Conservation (phyloP, 2,888 invertebrate species). For the Invenusta paracnida region DNA sequence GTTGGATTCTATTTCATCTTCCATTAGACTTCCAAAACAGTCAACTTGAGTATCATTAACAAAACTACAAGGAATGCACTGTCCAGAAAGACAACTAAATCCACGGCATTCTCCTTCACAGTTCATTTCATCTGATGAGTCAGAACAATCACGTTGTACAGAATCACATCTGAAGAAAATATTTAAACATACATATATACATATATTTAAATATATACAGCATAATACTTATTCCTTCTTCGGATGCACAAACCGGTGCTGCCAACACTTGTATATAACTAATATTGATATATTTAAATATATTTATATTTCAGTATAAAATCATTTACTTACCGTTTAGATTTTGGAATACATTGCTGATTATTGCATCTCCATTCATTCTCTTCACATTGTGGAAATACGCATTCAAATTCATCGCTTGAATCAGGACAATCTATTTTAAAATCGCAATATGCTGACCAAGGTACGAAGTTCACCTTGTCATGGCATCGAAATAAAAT, state of each 20-base stretch:
- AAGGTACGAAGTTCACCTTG: neutral
- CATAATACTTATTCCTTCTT: no score
- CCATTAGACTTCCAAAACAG: constrained; percentile 39
- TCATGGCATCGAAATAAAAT: neutral
- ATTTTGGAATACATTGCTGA: neutral
- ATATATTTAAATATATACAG: no score
- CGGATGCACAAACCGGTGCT: no score
- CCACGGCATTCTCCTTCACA: constrained; percentile 26
- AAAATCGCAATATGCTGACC: neutral
- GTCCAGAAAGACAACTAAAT: constrained; percentile 31
- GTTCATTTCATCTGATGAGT: constrained; percentile 36
- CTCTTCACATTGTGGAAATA: neutral
- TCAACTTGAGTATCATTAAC: constrained; percentile 40
- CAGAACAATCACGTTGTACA: constrained; percentile 31
- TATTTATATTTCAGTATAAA: no score
- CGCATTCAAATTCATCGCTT: neutral
- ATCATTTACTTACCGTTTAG: neutral
- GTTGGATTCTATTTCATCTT: constrained; percentile 38
- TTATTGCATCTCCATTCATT: neutral
- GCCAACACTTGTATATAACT: no score
- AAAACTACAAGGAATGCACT: constrained; percentile 26
- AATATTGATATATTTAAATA: no score
- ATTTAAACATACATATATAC: no score
- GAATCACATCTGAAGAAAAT: constrained; percentile 27
- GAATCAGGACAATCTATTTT: neutral